Evolutionary conservation across 2,797 vertebrate genomes (phyloP), one percentile per base, ranked within the genome.

Genomic region (Pyrocephalus nanus): DNA sequence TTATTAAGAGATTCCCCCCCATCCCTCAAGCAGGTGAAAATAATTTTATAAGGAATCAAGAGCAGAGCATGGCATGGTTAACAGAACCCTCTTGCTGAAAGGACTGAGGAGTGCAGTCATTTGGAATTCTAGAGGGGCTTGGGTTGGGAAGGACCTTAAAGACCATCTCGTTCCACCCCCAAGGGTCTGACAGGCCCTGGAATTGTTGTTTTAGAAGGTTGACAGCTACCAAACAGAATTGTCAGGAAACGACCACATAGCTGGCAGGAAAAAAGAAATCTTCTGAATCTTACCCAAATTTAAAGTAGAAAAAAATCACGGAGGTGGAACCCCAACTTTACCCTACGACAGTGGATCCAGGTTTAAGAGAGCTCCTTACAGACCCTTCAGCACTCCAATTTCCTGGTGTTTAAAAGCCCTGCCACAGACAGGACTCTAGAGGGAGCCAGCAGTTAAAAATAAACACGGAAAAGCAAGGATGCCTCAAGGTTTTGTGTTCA

Each of bases 401-500:
- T 11, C 5, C 5, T 43, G 30, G 80, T 51, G 55, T 3, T 53
- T 16, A 21, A 32, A 80, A 80, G 78, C 45, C n/a, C 19, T 86
- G 47, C 11, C 93, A 78, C 32, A 53, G 4, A 5, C 11, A 19
- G 48, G 42, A 60, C 94, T 88, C 92, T 93, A 94, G 90, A 95
- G 95, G 93, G 89, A 86, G 93, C 90, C 79, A 91, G 30, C 88
- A 86, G 86, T 19, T 92, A 84, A 86, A 58, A 40, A 73, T 38
- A 70, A 86, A 30, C 45, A 71, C 0, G 11, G 29, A 17, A 58
- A 48, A 50, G 30, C 42, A 3, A 17, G 15, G 18, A 27, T 14
- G 6, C 8, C 1, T 14, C 61, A 4, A 17, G 32, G 32, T 2
- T 0, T 1, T 11, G 12, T 4, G 13, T 5, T 85, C 67, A 40